Evolutionary conservation across 1,140 invertebrate species (phyloP).

Genomic region (Euura lappo): DNA sequence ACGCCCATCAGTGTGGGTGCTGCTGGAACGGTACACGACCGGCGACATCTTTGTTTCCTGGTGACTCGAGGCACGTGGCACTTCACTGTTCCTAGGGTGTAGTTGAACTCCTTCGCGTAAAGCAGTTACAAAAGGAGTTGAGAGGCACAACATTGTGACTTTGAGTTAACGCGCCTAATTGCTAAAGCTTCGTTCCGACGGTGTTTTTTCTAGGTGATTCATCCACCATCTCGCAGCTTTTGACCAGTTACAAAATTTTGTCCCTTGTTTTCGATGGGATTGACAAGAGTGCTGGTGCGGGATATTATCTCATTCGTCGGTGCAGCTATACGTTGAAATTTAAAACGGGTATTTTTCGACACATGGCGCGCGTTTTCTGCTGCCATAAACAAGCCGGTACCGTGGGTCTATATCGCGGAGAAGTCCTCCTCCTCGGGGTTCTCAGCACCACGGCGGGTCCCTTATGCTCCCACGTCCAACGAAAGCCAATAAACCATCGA

Average conservation of each 20-base stretch:
- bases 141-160: constrained; percentile 20
- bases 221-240: too few relatives aligned
- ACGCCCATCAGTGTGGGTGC: background rate
- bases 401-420: constrained; percentile 37
- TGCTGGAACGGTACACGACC: background rate
- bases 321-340: constrained; percentile 40
- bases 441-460: constrained; percentile 16
- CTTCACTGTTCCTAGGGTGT: background rate
- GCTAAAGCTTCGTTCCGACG: constrained; percentile 3
- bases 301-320: background rate
- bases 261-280: too few relatives aligned
- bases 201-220: background rate
- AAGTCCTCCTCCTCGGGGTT: background rate
- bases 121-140: constrained; percentile 20
- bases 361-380: constrained; percentile 48
- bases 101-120: constrained; percentile 25
- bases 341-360: constrained; percentile 53
- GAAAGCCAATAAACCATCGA: constrained; percentile 60
- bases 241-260: too few relatives aligned
- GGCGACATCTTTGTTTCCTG: background rate
- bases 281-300: background rate
- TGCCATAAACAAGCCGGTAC: constrained; percentile 52
- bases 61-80: constrained; percentile 6
- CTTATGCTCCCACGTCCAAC: constrained; percentile 55
- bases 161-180: constrained; percentile 31